These are phyloP conservation scores for Ptyas mucosa DNA, from an alignment of 2,113 vertebrate genomes.

Conservation along the genomic window DNA sequence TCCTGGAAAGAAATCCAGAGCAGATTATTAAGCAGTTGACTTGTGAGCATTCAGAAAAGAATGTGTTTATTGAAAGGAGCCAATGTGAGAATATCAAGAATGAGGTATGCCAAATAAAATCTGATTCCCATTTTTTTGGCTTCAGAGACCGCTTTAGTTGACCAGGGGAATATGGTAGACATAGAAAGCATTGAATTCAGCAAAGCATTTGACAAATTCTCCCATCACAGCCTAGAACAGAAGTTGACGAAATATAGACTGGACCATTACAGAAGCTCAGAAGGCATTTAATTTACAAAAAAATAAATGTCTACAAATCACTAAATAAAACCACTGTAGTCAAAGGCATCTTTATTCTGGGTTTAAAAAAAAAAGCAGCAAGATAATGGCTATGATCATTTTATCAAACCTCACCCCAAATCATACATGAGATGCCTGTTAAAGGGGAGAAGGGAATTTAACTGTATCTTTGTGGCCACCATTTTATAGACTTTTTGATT, in stretches of 20 bases:
- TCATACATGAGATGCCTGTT: background rate
- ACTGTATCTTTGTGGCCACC: background rate
- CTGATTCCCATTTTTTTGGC: background rate
- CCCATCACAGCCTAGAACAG: background rate
- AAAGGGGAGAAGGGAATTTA: background rate
- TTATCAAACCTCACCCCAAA: background rate
- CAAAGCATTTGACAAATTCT: background rate
- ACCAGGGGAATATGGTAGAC: background rate
- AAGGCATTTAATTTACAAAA: background rate
- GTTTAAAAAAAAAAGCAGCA: background rate
- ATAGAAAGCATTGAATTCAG: background rate
- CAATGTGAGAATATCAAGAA: background rate
- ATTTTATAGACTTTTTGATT: background rate
- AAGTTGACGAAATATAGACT: background rate
- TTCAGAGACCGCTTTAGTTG: background rate
- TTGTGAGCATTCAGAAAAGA: background rate
- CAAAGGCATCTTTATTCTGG: background rate
- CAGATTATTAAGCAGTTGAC: background rate
- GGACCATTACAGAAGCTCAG: background rate
- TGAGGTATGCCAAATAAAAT: background rate
- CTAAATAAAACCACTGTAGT: background rate
- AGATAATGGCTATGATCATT: background rate
- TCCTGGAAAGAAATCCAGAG: background rate
- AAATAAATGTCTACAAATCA: background rate
- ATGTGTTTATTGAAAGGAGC: background rate